Conservation (phyloP, 2,113 vertebrate genomes). For the Sapayoa aenigma region DNA sequence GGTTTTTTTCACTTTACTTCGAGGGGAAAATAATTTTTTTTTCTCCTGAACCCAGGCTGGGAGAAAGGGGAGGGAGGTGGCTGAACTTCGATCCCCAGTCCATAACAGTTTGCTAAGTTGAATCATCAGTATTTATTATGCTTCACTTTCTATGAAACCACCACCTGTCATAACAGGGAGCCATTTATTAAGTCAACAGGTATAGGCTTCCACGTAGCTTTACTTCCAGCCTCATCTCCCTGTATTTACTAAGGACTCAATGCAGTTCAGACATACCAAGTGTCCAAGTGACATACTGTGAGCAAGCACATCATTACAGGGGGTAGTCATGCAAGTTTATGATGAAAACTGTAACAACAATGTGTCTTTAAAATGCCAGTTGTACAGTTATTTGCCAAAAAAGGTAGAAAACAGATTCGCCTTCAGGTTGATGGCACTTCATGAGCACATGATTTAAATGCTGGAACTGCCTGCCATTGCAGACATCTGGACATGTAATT, state of each 20-base stretch:
- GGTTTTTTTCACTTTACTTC: too few relatives aligned
- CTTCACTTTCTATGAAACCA: not conserved
- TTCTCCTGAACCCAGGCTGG: too few relatives aligned
- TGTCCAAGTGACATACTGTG: not conserved
- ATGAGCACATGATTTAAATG: slow-evolving; percentile 32
- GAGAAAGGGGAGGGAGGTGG: too few relatives aligned
- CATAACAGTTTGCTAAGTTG: not conserved
- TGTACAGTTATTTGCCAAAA: not conserved
- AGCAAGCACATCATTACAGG: not conserved
- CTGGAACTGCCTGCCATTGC: slow-evolving; percentile 37
- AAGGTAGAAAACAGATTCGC: not conserved
- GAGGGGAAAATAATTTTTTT: too few relatives aligned
- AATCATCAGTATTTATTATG: not conserved
- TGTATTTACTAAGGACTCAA: not conserved
- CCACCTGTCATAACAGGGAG: not conserved
- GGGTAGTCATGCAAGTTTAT: not conserved
- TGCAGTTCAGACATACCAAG: not conserved
- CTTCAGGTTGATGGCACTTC: slow-evolving; percentile 18
- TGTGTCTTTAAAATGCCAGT: not conserved
- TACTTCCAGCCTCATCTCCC: not conserved
- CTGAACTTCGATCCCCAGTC: too few relatives aligned
- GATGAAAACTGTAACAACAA: not conserved
- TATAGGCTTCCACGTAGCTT: not conserved
- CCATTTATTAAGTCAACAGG: not conserved
- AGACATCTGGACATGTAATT: slow-evolving; percentile 44